These are phyloP conservation scores for Trichomycterus rosablanca DNA, from an alignment of 2,113 vertebrate species.

Conservation along the genomic window DNA sequence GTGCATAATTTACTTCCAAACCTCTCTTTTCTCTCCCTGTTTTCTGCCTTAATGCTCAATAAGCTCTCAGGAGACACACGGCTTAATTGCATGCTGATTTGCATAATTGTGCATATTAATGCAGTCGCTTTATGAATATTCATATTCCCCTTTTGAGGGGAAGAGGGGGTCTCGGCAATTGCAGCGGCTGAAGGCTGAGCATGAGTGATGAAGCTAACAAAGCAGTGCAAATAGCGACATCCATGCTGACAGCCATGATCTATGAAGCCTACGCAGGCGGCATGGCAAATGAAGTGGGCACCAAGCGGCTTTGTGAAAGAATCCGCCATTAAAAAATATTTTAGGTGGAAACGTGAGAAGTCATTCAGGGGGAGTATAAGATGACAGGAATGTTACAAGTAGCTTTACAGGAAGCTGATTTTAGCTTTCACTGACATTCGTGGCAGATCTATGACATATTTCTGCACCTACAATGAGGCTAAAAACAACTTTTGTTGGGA, in stretches of 20 bases:
- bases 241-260: slow-evolving; percentile 71
- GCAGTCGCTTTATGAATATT: slow-evolving; percentile 84
- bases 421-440: slow-evolving; percentile 9
- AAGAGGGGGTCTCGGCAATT: slow-evolving; percentile 53
- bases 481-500: slow-evolving; percentile 20
- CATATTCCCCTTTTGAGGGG: slow-evolving; percentile 75
- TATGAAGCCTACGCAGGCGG: slow-evolving; percentile 67
- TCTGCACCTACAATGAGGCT: background rate
- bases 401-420: slow-evolving; percentile 6
- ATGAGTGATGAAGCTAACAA: slow-evolving; percentile 77
- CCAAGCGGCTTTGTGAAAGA: slow-evolving; percentile 27
- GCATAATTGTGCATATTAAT: slow-evolving; percentile 98
- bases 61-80: slow-evolving; percentile 75
- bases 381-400: slow-evolving; percentile 11
- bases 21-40: slow-evolving; percentile 68
- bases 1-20: slow-evolving; percentile 73
- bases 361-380: slow-evolving; percentile 8
- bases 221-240: slow-evolving; percentile 75
- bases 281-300: slow-evolving; percentile 61
- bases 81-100: slow-evolving; percentile 95
- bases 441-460: background rate
- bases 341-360: slow-evolving; percentile 31
- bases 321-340: slow-evolving; percentile 23
- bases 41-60: slow-evolving; percentile 75
- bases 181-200: slow-evolving; percentile 64